Base-by-base conservation (phyloP, 2,888 invertebrate genomes). In the Urechis unicinctus region DNA sequence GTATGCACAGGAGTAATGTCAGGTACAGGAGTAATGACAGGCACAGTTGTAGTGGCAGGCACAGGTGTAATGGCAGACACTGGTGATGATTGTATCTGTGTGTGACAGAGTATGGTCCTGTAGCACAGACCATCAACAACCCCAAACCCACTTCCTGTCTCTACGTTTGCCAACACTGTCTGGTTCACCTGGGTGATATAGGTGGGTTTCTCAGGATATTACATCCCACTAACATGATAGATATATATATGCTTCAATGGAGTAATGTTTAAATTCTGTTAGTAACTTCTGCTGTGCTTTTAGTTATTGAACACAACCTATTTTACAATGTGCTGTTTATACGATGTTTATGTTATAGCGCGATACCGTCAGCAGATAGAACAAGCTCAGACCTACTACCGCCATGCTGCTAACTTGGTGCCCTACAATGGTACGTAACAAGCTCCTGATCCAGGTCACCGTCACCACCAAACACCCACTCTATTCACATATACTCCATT, bases 121-220 rank as follows among this genome's bases (percentile, higher is more conserved):
- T 55, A 13, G 31, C 21, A n/a, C 48, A 29, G 26, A 71, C 67
- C 56, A 71, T 72, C 36, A 72, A 69, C 43, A 65, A 67, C 5
- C 74, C 77, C 1, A 75, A 72, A 64, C 71, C 69, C 59, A 74
- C 85, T 43, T 88, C 89, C 9, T 88, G 88, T 72, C 83, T 88
- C 57, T 91, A 91, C 79, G 87, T 90, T 67, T 88, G 89, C 74
- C 91, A 91, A 73, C 88, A 91, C 78, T 91, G 91, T 76, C 83
- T 91, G 56, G 89, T 91, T 55, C 92, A 91, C 75, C 82, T 91
- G 56, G 92, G 92, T 0, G 91, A 91, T 73, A 83, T 91, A 65
- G 70, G 70, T 72, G 55, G 51, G 65, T 53, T 1, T 45, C 3
- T 17, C 24, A 5, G 6, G 3, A 49, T 43, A 29, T 3, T 5